Evolutionary conservation across 2,888 invertebrate genomes (phyloP), one percentile per base, ranked within the genome.

Genomic region (Lasioglossum calceatum): DNA sequence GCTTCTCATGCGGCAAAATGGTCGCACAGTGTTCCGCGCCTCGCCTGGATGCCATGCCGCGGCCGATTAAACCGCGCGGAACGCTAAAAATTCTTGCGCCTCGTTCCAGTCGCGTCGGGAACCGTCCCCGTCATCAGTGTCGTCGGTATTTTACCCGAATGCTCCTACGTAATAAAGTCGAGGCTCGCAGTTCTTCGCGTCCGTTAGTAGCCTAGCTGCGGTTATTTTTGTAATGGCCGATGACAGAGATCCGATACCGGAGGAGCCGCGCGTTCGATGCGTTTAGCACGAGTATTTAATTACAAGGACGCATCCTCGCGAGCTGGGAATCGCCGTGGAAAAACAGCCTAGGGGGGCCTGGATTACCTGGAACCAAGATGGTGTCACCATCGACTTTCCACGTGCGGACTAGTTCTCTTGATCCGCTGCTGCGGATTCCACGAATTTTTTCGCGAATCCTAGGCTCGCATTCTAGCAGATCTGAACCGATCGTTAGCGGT

Each of bases 231-330:
- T 42, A 78, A 78, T 50, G 54, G 27, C 3, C 78, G 74, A 23
- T 44, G 70, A 44, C 54, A 36, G 44, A 23, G 44, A 44, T 5
- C 12, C 44, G 74, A 61, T 85, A 79, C 23, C 79, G 76, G 47
- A 54, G 58, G 36, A 32, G 32, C 4, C 42, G 58, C 64, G 54
- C 64, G 44, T 27, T 10, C 67, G 58, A 79, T 44, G 81, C 64
- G 79, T 76, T 14, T 27, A 50, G 39, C 77, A 42, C 32, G 47
- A 70, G 73, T 39, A 81, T 81, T 84, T 84, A 85, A 85, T 85
- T 84, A 85, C 85, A 84, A 84, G 84, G 84, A 85, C 84, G 84
- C 67, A 54, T 84, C 77, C 74, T 70, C 39, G 74, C 58, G 54
- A 5, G 44, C 32, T 39, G 64, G 70, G 54, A 64, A 77, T 58